Evolutionary conservation across 2,113 vertebrate species (phyloP).

Genomic region (Nyctibius bracteatus): DNA sequence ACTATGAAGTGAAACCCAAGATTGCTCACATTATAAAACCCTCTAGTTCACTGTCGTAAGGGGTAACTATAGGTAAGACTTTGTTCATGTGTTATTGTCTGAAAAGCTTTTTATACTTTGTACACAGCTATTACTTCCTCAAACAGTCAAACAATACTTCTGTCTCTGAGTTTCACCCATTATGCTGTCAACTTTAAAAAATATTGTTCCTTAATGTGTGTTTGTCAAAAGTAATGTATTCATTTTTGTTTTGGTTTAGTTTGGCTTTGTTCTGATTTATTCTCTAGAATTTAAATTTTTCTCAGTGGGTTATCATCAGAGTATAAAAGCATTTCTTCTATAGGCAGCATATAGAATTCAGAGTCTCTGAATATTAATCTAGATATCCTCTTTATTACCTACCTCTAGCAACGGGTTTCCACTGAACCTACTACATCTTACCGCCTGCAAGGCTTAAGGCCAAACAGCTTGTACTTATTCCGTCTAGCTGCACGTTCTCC

Average conservation of each 20-base stretch:
- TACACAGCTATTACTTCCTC: neutral
- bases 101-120: neutral
- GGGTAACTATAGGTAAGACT: neutral
- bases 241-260: neutral
- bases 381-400: neutral
- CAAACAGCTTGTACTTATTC: constrained; percentile 94
- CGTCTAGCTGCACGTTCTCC: constrained; percentile 93
- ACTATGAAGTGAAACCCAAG: neutral
- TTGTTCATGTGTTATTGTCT: neutral
- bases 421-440: constrained; percentile 91
- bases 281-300: neutral
- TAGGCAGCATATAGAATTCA: neutral
- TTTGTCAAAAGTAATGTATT: neutral
- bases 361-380: neutral
- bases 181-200: neutral
- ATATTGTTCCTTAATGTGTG: neutral
- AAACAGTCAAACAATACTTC: neutral
- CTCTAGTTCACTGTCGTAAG: neutral
- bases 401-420: constrained; percentile 84
- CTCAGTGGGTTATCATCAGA: neutral
- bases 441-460: constrained; percentile 91
- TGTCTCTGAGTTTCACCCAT: neutral
- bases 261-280: neutral
- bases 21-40: neutral
- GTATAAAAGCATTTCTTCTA: neutral